Evolutionary conservation across 2,797 vertebrate genomes (phyloP).

Genomic region (Phataginus tricuspis): DNA sequence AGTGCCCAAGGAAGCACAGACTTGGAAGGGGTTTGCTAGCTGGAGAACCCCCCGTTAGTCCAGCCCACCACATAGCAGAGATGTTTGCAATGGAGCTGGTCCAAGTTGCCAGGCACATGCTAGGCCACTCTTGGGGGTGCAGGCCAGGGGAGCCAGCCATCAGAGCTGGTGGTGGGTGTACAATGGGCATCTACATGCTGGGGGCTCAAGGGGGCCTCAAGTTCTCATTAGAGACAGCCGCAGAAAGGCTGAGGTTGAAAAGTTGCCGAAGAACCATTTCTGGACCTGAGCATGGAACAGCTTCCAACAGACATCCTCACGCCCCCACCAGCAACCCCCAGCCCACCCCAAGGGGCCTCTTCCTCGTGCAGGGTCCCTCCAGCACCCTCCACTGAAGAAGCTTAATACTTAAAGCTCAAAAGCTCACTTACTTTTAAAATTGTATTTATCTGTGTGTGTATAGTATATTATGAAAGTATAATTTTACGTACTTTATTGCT

Average conservation of each 20-base stretch:
- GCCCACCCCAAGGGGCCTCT: no score
- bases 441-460: neutral
- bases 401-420: neutral
- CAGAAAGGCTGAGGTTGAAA: neutral
- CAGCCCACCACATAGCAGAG: neutral
- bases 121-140: neutral
- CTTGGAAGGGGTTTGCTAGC: neutral
- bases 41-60: neutral
- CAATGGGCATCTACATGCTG: neutral
- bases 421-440: neutral
- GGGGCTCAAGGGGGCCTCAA: neutral
- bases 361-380: neutral
- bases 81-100: neutral
- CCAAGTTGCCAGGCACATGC: neutral
- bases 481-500: neutral
- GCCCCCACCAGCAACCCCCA: neutral
- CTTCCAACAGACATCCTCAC: neutral
- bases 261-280: neutral
- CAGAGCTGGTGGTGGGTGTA: neutral
- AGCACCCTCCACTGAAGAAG: neutral
- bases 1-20: no score
- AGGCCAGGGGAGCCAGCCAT: rapidly evolving
- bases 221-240: neutral
- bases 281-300: neutral
- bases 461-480: neutral